Base-by-base conservation (phyloP, 2,888 invertebrate species). In the Sinhomidia bicolor region DNA sequence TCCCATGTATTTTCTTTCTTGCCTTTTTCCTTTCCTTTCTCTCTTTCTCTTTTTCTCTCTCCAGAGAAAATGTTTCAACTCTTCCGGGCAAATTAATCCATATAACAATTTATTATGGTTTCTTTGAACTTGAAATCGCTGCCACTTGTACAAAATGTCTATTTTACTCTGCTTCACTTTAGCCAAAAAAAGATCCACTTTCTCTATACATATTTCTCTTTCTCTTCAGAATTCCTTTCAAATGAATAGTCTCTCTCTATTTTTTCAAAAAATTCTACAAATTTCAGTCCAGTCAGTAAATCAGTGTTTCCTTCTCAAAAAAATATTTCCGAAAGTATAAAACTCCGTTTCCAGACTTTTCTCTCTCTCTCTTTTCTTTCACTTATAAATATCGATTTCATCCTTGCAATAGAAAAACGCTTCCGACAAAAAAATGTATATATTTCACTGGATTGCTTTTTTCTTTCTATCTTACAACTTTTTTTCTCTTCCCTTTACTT, bases 381-480 rank as follows among this genome's bases (percentile, higher is more conserved):
- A 14, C 12, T 41, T 44, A 71, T 41, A 12, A 44, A 71, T 71
- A 44, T 71, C 41, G 44, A 23, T 44, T 71, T 71, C 71, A n/a
- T n/a, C n/a, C n/a, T n/a, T n/a, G n/a, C 71, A 71, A 71, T 44
- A 44, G 71, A 23, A 44, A 44, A 71, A 4, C 20, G 10, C 44
- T 71, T 71, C 41, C 20, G 44, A 71, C 12, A 23, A 71, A 44
- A 44, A 10, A 41, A 41, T n/a, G n/a, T 51, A 51, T 51, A 20
- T 71, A 71, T 44, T 71, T 71, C 44, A 44, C 65, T n/a, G 17
- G 57, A 57, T 62, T 62, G 7, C 60, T 62, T n/a, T n/a, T n/a
- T n/a, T n/a, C n/a, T n/a, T n/a, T n/a, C n/a, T n/a, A n/a, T n/a
- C 54, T n/a, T 17, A 54, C 54, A n/a, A 10, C 41, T 26, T 0